Conservation (phyloP, 2,888 invertebrate species). For the Diplazon laetatorius region DNA sequence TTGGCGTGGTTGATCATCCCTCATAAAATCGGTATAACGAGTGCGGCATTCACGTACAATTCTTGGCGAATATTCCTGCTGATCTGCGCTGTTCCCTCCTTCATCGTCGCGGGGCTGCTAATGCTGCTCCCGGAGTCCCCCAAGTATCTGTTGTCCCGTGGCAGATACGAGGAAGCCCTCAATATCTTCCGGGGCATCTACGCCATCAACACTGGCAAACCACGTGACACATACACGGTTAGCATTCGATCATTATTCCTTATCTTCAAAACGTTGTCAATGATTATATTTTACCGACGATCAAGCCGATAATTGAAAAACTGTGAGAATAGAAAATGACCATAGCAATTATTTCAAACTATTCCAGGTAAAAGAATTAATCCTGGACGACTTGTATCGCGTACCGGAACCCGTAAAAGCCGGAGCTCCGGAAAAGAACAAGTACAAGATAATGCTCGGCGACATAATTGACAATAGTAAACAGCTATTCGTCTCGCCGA, state of each 20-base stretch:
- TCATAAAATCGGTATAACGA: slow-evolving; percentile 86
- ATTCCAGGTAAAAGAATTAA: slow-evolving; percentile 80
- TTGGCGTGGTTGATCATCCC: slow-evolving; percentile 85
- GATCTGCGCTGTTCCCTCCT: slow-evolving; percentile 94
- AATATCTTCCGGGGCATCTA: slow-evolving; percentile 92
- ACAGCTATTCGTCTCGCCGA: slow-evolving; percentile 91
- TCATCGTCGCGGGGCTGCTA: slow-evolving; percentile 92
- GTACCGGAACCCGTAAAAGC: slow-evolving; percentile 72
- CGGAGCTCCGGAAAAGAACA: slow-evolving; percentile 81
- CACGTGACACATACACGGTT: slow-evolving; percentile 90
- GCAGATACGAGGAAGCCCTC: slow-evolving; percentile 91
- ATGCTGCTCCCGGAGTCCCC: slow-evolving; percentile 95
- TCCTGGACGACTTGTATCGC: slow-evolving; percentile 78
- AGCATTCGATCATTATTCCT: neutral
- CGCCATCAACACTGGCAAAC: slow-evolving; percentile 90
- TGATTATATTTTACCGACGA: neutral
- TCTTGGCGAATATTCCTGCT: slow-evolving; percentile 96
- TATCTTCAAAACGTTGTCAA: neutral
- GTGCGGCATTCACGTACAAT: slow-evolving; percentile 90
- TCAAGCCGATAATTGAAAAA: neutral
- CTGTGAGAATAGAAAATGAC: neutral
- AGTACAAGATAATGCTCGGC: slow-evolving; percentile 88
- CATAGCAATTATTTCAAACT: neutral
- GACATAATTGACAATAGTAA: slow-evolving; percentile 93
- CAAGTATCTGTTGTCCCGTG: slow-evolving; percentile 92